Evolutionary conservation across 2,888 invertebrate genomes (phyloP), one percentile per base, ranked within the genome.

Genomic region (Stenodema calcarata): DNA sequence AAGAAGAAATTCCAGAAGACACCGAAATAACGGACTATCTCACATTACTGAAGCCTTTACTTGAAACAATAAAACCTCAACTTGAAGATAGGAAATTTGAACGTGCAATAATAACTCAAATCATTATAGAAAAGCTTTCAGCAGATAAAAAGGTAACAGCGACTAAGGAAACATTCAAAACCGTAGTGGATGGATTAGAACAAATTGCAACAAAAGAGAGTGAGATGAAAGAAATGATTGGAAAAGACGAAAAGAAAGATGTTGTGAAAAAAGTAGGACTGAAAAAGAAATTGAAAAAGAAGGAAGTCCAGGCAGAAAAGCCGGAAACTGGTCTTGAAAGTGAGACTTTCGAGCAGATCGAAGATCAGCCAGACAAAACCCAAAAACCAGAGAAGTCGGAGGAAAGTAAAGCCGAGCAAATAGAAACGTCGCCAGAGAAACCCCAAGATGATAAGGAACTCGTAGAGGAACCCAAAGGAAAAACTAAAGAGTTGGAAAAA

Each of bases 301-400:
- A 87, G 79, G 86, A 86, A 11, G 42, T 82, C 28, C 79, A 88
- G 18, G 89, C 88, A 69, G 89, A 89, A 87, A 89, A 27, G 88
- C 89, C 83, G 14, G 89, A 88, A 84, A 89, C 89, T n/a, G 88
- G 90, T 76, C 88, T 89, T 0, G 90, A 90, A 85, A 90, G 90
- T 30, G 90, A 91, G 86, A 91, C 90, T 27, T 91, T 92, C 87
- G 92, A 90, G 69, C 90, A 90, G 16, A 90, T 89, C 41, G 90
- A 91, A 78, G 90, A 91, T 0, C 91, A 91, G 86, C 89, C 90
- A 50, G 89, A 92, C 3, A 89, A 86, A 44, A 89, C 90, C 90
- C 75, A 90, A 91, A 14, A 90, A 91, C 54, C 89, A 88, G 12
- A 89, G 90, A 50, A 90, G 90, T 81, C 90, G 90, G 18, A 90